Conservation (phyloP, 2,888 invertebrate species). For the Diarsia brunnea region DNA sequence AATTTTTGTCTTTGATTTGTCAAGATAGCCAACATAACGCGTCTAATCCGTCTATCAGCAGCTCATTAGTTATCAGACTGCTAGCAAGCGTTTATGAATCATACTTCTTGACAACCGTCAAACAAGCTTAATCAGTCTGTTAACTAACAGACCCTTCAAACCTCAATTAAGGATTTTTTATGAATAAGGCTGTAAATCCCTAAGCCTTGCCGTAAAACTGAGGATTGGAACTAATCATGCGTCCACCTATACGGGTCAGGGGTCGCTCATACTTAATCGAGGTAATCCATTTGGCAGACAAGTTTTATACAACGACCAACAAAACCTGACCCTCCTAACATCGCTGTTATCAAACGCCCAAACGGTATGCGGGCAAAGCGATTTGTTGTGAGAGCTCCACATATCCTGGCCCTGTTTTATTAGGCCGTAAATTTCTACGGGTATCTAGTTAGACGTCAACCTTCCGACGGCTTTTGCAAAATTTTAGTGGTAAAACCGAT, state of each 20-base stretch:
- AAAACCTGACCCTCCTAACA: conserved; percentile 73
- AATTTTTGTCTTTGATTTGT: too few relatives aligned
- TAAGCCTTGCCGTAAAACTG: conserved; percentile 67
- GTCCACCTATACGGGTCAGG: conserved; percentile 84
- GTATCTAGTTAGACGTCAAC: conserved; percentile 85
- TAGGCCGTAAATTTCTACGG: conserved; percentile 87
- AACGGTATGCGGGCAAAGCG: conserved; percentile 59
- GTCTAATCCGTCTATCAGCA: too few relatives aligned
- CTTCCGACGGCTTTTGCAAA: conserved; percentile 81
- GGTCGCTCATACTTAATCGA: conserved; percentile 87
- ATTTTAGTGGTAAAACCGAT: conserved; percentile 77
- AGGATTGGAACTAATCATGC: conserved; percentile 81
- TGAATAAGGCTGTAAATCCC: too few relatives aligned
- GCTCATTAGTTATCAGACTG: too few relatives aligned
- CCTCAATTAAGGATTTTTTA: too few relatives aligned
- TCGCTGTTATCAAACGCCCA: conserved; percentile 57
- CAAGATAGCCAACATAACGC: too few relatives aligned
- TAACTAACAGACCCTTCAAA: too few relatives aligned
- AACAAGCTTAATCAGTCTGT: too few relatives aligned
- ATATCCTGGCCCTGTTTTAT: conserved; percentile 83
- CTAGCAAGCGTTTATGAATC: too few relatives aligned
- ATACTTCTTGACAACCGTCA: too few relatives aligned
- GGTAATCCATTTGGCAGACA: conserved; percentile 88
- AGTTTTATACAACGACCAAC: conserved; percentile 81
- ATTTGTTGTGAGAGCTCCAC: conserved; percentile 77